A percentile compares a stretch with the other conserved stretches of the same genome.
These are phyloP conservation scores for Exephanes ischioxanthus DNA, from an alignment of 2,888 invertebrate species.

Conservation along the genomic window DNA sequence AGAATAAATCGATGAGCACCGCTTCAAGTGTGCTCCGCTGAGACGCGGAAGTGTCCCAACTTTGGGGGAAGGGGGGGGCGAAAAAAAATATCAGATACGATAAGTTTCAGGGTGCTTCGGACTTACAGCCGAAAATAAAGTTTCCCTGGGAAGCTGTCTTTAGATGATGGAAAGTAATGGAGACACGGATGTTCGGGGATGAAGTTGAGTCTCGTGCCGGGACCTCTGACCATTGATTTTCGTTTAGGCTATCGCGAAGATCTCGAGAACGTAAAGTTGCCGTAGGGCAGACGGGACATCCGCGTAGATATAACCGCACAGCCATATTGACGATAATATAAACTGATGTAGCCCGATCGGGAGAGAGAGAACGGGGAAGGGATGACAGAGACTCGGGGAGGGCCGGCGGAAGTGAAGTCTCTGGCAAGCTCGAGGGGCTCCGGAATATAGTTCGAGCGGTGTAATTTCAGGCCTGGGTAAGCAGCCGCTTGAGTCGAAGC, in stretches of 20 bases:
- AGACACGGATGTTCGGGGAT: background rate
- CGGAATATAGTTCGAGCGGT: slow-evolving; percentile 46
- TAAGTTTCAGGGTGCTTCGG: background rate
- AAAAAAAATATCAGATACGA: too few species aligned
- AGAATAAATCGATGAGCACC: background rate
- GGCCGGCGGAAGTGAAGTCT: slow-evolving; percentile 32
- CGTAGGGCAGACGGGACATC: background rate
- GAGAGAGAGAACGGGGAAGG: slow-evolving; percentile 9
- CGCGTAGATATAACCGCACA: slow-evolving; percentile 11
- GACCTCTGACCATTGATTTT: slow-evolving; percentile 67
- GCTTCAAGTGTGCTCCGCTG: background rate
- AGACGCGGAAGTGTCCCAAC: background rate
- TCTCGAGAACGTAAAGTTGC: slow-evolving; percentile 31
- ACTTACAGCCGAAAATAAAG: background rate
- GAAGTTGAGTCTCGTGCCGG: background rate
- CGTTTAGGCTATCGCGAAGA: slow-evolving; percentile 68
- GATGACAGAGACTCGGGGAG: slow-evolving; percentile 12
- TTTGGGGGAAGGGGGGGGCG: too few species aligned
- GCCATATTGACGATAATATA: slow-evolving; percentile 34
- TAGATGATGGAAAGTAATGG: background rate
- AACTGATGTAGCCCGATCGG: slow-evolving; percentile 42
- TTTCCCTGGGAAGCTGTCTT: background rate
- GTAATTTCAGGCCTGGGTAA: slow-evolving; percentile 69
- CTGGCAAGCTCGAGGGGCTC: slow-evolving; percentile 28
- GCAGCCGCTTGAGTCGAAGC: slow-evolving; percentile 56